phyloP scores from a whole-genome alignment of 2,888 invertebrate species.

The Lomographa bimaculata region DNA sequence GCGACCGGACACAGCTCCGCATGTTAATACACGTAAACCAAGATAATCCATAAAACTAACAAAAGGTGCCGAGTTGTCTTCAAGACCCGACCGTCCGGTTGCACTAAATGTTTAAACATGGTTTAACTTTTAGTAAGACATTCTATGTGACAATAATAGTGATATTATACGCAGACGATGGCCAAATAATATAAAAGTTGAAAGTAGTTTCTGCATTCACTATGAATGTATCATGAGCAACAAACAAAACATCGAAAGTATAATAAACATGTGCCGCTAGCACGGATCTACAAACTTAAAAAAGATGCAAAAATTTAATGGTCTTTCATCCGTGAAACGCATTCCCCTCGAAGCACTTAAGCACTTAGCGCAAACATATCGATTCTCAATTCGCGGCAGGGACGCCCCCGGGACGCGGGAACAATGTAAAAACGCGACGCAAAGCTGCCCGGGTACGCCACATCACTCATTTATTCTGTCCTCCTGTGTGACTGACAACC shows the following conservation, averaged over 20 bases:
- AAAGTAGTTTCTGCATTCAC: too few relatives aligned
- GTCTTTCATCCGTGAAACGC: slow-evolving; percentile 69
- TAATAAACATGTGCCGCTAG: background rate
- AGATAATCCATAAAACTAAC: slow-evolving; percentile 79
- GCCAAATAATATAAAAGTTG: too few relatives aligned
- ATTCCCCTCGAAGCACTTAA: slow-evolving; percentile 79
- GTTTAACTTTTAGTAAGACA: slow-evolving; percentile 31
- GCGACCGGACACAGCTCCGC: slow-evolving; percentile 70
- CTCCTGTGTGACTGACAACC: slow-evolving; percentile 51
- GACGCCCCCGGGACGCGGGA: slow-evolving; percentile 70
- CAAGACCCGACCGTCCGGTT: slow-evolving; percentile 49
- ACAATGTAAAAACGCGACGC: slow-evolving; percentile 75
- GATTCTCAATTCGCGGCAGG: slow-evolving; percentile 68
- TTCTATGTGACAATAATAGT: too few relatives aligned
- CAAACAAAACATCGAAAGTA: background rate
- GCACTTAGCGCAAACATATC: slow-evolving; percentile 81
- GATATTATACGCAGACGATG: too few relatives aligned
- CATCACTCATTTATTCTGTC: slow-evolving; percentile 70
- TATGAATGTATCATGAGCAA: too few relatives aligned
- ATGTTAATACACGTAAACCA: slow-evolving; percentile 76
- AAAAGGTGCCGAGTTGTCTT: slow-evolving; percentile 81
- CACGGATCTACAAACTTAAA: slow-evolving; percentile 42
- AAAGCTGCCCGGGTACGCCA: slow-evolving; percentile 49
- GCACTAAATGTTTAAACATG: slow-evolving; percentile 39
- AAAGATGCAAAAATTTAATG: slow-evolving; percentile 46